Evolutionary conservation across 1,140 invertebrate species (phyloP).

Genomic region (Lanistes nyassanus): DNA sequence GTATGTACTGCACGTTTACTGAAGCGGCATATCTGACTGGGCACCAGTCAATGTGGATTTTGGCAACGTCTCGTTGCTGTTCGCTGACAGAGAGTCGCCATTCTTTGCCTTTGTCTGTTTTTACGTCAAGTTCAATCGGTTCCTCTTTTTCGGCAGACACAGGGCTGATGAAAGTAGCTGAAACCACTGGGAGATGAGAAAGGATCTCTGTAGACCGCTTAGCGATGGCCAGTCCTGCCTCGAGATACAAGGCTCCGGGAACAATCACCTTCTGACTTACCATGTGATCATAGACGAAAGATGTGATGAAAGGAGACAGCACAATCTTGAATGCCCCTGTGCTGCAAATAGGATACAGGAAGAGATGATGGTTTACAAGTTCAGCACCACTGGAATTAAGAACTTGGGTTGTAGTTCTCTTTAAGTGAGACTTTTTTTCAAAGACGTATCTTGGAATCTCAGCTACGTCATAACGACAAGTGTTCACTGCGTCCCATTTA

Average conservation of each 20-base stretch:
- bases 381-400: too few relatives aligned
- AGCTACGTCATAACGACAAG: constrained; percentile 1
- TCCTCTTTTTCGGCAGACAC: too few relatives aligned
- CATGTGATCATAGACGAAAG: constrained; percentile 35
- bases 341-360: neutral
- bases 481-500: constrained; percentile 31
- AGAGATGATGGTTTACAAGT: neutral
- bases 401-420: neutral
- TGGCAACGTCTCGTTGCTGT: too few relatives aligned
- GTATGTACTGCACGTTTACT: constrained; percentile 27
- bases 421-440: constrained; percentile 2
- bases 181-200: too few relatives aligned
- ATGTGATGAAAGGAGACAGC: constrained; percentile 7
- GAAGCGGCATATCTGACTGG: neutral
- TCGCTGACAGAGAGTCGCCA: too few relatives aligned
- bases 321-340: constrained; percentile 13
- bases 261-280: constrained; percentile 25
- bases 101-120: too few relatives aligned
- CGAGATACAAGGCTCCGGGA: constrained; percentile 36
- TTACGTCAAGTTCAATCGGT: too few relatives aligned
- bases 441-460: constrained; percentile 32
- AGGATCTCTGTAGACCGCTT: too few relatives aligned
- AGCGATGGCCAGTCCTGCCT: constrained; percentile 32
- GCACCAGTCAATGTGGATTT: too few relatives aligned
- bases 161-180: too few relatives aligned